Evolutionary conservation across 2,888 invertebrate species (phyloP).

Genomic region (Philaethria dido): DNA sequence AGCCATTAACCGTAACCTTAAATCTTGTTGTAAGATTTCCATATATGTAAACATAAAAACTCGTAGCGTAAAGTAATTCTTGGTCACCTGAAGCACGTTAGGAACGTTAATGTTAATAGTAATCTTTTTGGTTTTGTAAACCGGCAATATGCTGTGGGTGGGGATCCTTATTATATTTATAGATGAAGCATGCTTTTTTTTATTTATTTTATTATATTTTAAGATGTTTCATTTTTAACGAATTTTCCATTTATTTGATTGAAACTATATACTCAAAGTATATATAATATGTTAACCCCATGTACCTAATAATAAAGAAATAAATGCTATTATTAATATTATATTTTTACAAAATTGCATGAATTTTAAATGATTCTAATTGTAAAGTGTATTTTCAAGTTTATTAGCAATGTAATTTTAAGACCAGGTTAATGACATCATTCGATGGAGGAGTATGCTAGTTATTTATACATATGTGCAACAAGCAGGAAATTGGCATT

Average conservation of each 20-base stretch:
- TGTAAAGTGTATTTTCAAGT: background rate
- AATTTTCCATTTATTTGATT: background rate
- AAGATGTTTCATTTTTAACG: too few species aligned
- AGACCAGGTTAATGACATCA: slow-evolving; percentile 42
- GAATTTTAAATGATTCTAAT: background rate
- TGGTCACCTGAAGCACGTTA: slow-evolving; percentile 36
- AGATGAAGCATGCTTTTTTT: too few species aligned
- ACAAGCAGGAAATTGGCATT: slow-evolving; percentile 32
- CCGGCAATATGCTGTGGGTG: slow-evolving; percentile 24
- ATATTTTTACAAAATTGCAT: background rate
- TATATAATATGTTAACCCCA: background rate
- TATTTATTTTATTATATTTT: too few species aligned
- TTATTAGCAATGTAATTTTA: slow-evolving; percentile 10
- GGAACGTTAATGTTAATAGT: slow-evolving; percentile 41
- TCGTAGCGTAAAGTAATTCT: slow-evolving; percentile 32
- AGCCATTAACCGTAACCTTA: slow-evolving; percentile 21
- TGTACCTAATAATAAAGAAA: too few species aligned
- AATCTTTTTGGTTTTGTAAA: slow-evolving; percentile 42
- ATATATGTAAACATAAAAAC: slow-evolving; percentile 27
- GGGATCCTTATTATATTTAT: slow-evolving; percentile 7
- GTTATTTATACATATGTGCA: slow-evolving; percentile 29
- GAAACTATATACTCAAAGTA: background rate
- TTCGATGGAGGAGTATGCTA: slow-evolving; percentile 12
- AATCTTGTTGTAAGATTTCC: slow-evolving; percentile 21
- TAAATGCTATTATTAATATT: background rate